These are phyloP conservation scores for Taenioides sp. DNA, from an alignment of 2,797 vertebrate genomes.

Conservation along the genomic window DNA sequence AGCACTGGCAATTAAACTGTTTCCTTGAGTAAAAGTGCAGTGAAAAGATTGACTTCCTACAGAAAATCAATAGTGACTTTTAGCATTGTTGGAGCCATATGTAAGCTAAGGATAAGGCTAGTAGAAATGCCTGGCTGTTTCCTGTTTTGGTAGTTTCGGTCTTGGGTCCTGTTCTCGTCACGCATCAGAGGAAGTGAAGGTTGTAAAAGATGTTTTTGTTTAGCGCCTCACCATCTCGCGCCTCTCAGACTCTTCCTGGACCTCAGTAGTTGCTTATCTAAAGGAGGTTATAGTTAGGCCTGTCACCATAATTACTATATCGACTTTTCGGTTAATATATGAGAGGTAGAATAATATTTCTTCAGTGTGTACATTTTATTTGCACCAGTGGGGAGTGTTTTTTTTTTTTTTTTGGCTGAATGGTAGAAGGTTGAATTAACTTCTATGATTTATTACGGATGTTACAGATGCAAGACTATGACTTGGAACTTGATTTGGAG, in stretches of 20 bases:
- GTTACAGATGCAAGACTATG: no score
- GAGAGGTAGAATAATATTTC: no score
- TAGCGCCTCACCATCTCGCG: slow-evolving; percentile 63
- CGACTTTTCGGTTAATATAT: no score
- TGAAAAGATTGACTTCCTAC: slow-evolving; percentile 8
- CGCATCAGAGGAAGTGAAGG: slow-evolving; percentile 66
- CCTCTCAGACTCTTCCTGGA: slow-evolving; percentile 66
- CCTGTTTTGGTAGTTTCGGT: slow-evolving; percentile 18
- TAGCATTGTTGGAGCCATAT: background rate
- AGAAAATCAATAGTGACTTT: background rate
- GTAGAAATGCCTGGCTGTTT: background rate
- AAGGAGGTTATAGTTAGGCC: background rate
- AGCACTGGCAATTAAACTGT: background rate
- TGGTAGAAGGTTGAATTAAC: no score
- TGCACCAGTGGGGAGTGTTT: no score
- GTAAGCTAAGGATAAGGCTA: background rate
- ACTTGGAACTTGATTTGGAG: no score
- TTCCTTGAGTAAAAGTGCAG: slow-evolving; percentile 3
- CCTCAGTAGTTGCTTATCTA: slow-evolving; percentile 40
- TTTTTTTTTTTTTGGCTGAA: no score
- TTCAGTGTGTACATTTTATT: no score
- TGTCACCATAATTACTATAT: no score
- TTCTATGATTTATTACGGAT: no score
- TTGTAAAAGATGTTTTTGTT: slow-evolving; percentile 74
- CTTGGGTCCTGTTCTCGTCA: slow-evolving; percentile 40